Conservation (phyloP, 2,797 vertebrate species). For the Gymnothorax javanicus region DNA sequence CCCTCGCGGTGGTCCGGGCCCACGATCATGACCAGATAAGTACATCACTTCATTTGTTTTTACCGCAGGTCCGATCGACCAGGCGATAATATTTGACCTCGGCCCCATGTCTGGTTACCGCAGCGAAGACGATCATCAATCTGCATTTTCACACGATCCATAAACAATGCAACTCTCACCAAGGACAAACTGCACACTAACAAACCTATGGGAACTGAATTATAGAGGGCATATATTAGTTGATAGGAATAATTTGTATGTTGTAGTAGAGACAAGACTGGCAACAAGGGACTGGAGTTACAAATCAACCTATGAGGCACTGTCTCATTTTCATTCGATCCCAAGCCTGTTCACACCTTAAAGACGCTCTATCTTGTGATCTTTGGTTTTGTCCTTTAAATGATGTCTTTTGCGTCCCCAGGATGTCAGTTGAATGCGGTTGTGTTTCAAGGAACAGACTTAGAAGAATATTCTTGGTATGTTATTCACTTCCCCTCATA, state of each 20-base stretch:
- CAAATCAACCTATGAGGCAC: not conserved
- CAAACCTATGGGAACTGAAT: not conserved
- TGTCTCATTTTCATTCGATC: not conserved
- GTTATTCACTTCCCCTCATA: not conserved
- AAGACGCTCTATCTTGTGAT: not conserved
- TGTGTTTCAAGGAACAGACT: not conserved
- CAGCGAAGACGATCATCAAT: slow-evolving; percentile 4
- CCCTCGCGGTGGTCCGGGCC: not conserved
- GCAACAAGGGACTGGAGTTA: not conserved
- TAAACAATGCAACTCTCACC: slow-evolving; percentile 13
- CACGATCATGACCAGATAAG: slow-evolving; percentile 10
- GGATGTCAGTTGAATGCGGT: not conserved
- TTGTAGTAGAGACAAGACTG: not conserved
- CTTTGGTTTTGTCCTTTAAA: not conserved
- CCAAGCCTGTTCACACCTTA: not conserved
- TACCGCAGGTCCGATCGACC: not conserved
- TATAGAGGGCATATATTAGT: not conserved
- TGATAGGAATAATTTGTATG: not conserved
- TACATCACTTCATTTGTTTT: not conserved
- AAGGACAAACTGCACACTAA: not conserved
- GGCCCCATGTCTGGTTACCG: not conserved
- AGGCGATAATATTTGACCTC: slow-evolving; percentile 1
- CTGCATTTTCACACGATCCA: not conserved
- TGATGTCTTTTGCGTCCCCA: not conserved
- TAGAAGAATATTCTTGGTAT: not conserved